Percentiles rank a stretch among this genome's conserved stretches.
Conservation (phyloP, 1,140 invertebrate genomes). For the Paracyclopina nana region DNA sequence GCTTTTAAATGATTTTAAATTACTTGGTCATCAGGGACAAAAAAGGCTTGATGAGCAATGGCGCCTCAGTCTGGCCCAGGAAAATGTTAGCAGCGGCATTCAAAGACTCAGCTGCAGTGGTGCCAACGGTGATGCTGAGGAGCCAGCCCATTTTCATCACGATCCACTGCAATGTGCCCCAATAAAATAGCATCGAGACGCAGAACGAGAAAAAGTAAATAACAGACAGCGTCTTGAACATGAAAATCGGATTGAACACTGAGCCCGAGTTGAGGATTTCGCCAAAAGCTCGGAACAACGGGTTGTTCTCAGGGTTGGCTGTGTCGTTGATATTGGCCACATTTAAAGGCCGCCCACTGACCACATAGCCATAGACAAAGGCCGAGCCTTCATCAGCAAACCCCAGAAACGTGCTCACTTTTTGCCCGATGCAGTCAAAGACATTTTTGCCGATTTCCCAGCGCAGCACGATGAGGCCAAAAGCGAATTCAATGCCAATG, state of each 20-base stretch:
- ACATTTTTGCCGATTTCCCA: conserved; percentile 52
- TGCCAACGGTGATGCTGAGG: conserved; percentile 45
- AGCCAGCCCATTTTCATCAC: conserved; percentile 58
- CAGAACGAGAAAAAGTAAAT: conserved; percentile 79
- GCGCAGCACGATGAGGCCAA: conserved; percentile 65
- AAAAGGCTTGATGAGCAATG: conserved; percentile 53
- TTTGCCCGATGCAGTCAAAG: conserved; percentile 54
- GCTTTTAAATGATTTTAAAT: not conserved
- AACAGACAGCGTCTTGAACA: conserved; percentile 47
- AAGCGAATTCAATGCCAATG: conserved; percentile 56
- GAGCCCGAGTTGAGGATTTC: not conserved
- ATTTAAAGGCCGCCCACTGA: conserved; percentile 27
- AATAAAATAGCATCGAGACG: conserved; percentile 66
- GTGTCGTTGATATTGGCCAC: conserved; percentile 12
- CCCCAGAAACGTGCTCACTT: conserved; percentile 48
- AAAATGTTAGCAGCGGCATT: conserved; percentile 77
- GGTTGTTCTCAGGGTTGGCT: not conserved
- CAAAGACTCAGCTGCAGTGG: conserved; percentile 76
- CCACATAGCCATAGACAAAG: conserved; percentile 65
- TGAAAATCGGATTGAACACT: conserved; percentile 14
- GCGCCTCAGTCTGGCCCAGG: conserved; percentile 48
- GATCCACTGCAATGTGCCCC: conserved; percentile 65
- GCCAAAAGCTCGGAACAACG: not conserved
- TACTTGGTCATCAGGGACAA: conserved; percentile 47
- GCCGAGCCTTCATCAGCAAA: conserved; percentile 52